Percentiles rank a stretch among this genome's conserved stretches.
phyloP scores from a whole-genome alignment of 2,888 invertebrate species.

The Melanargia galathea region DNA sequence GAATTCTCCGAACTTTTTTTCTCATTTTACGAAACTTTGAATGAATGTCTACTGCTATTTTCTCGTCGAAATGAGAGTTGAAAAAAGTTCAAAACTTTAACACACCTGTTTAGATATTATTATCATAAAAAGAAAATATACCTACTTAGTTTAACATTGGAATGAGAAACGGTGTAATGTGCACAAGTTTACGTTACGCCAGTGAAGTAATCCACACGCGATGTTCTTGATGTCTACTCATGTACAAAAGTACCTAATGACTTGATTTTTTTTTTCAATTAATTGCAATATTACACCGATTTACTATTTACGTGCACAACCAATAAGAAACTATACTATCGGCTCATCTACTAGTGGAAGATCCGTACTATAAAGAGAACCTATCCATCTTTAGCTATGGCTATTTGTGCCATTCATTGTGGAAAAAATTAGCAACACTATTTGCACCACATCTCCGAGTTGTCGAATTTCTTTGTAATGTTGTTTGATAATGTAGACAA shows the following conservation, averaged over 20 bases:
- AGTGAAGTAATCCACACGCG: constrained; percentile 32
- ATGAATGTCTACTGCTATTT: background rate
- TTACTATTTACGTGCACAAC: background rate
- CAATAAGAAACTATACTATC: background rate
- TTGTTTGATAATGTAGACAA: too few species aligned
- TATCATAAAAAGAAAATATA: constrained; percentile 30
- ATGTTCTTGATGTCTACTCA: constrained; percentile 22
- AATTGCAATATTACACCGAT: constrained; percentile 9
- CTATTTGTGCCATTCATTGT: too few species aligned
- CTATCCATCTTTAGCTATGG: background rate
- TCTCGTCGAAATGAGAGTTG: background rate
- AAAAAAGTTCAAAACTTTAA: background rate
- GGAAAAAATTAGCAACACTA: too few species aligned
- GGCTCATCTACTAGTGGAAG: background rate
- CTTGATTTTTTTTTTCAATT: constrained; percentile 15
- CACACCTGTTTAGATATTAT: background rate
- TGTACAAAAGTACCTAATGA: constrained; percentile 18
- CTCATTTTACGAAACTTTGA: constrained; percentile 5
- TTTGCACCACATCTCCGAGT: too few species aligned
- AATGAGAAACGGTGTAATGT: constrained; percentile 34
- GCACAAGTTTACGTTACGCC: constrained; percentile 6
- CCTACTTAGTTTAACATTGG: constrained; percentile 34
- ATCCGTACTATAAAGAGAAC: background rate
- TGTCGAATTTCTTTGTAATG: too few species aligned
- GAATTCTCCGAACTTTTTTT: background rate